Base-by-base conservation (phyloP, 2,113 vertebrate genomes). In the Gorsachius goisagi region DNA sequence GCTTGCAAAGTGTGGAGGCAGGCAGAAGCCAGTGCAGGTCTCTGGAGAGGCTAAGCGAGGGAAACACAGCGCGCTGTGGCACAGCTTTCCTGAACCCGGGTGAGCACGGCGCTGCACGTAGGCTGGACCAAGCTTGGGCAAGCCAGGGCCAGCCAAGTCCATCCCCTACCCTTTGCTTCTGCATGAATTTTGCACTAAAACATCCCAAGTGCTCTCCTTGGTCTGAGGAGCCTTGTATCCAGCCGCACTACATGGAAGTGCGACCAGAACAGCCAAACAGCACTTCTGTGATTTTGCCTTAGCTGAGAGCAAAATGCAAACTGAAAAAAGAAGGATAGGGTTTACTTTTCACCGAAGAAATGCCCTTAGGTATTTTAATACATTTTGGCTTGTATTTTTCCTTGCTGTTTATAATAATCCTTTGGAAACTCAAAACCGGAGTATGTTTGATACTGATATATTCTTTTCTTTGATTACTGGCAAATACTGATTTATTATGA, bases 1-100 rank as follows among this genome's bases (percentile, higher is more conserved):
- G 14, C 8, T 63, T 55, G 37, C 21, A 14, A 15, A 12, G 6
- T 44, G 4, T 9, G 28, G 20, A 27, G 59, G 11, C 26, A 56
- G 20, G 17, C 15, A 78, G 69, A 71, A 85, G 18, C 21, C 27
- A 35, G 1, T 3, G 13, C 27, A 30, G 41, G 12, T 16, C 12
- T 26, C 35, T 4, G 2, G 24, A 74, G 41, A 37, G 28, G 22
- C 9, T 15, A 17, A 69, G 7, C 0, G 1, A 68, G 44, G 35
- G 7, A 27, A 85, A 23, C 2, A 3, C 5, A 22, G 22, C 35
- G 9, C 0, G 0, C 23, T 53, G n/a, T 0, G 0, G 9, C 0
- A 0, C 35, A 83, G 13, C n/a, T 15, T 20, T 17, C 11, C 44
- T 28, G 16, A 50, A 5, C 24, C 21, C 0, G 0, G 41, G 9